Evolutionary conservation across 2,888 invertebrate species (phyloP).

Genomic region (Patella pellucida): DNA sequence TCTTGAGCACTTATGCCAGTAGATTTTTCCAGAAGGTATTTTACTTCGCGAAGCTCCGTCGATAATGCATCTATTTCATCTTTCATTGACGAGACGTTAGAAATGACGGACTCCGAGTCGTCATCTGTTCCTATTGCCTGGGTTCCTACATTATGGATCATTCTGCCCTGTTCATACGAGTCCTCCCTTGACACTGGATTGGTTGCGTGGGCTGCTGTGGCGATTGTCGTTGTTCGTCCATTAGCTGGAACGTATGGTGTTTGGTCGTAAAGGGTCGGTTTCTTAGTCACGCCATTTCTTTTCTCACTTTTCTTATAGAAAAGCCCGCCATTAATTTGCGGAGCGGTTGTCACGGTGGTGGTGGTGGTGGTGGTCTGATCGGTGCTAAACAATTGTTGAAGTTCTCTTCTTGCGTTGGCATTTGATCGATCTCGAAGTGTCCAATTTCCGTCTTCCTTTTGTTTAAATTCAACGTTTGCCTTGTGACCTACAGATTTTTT

Average conservation of each 20-base stretch:
- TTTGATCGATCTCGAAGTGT: conserved; percentile 42
- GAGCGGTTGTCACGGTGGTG: not conserved
- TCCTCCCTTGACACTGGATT: conserved; percentile 18
- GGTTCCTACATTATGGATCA: conserved; percentile 23
- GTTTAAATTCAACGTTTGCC: conserved; percentile 36
- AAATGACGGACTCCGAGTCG: conserved; percentile 34
- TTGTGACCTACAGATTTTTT: conserved; percentile 11
- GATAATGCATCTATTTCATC: conserved; percentile 46
- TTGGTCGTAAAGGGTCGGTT: conserved; percentile 12
- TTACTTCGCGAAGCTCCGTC: conserved; percentile 49
- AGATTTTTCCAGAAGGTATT: conserved; percentile 48
- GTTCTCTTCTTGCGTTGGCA: conserved; percentile 4
- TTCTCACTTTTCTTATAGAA: not conserved
- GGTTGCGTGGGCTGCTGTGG: conserved; percentile 3
- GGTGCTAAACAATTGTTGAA: conserved; percentile 16
- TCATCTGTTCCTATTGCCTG: conserved; percentile 24
- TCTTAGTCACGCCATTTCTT: not conserved
- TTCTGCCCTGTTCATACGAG: conserved; percentile 15
- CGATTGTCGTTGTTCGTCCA: conserved; percentile 8
- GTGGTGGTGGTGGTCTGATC: conserved; percentile 14
- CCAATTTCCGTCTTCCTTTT: conserved; percentile 56
- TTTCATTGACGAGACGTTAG: conserved; percentile 35
- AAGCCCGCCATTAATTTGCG: conserved; percentile 22
- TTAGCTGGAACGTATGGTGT: conserved; percentile 14
- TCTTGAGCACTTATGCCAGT: conserved; percentile 42